Conservation (phyloP, 92 coral and sea anemone species). For the Heliopora coerulea region DNA sequence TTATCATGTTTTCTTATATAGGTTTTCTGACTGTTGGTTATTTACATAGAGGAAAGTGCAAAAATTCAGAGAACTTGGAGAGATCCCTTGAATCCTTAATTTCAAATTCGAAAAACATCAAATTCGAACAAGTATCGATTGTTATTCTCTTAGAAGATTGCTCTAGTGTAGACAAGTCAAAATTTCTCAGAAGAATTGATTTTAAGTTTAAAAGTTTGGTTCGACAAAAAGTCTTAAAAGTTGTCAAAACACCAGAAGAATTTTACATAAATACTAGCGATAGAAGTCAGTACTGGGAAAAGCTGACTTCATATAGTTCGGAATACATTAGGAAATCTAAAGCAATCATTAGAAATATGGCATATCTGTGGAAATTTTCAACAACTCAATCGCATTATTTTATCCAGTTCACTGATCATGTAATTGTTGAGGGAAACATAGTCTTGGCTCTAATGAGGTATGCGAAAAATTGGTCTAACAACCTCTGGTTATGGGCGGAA, state of each 20-base stretch:
- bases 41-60: constrained; percentile 31
- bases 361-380: constrained; percentile 21
- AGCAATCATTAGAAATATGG: constrained; percentile 12
- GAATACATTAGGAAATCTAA: constrained; percentile 17
- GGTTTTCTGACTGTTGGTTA: constrained; percentile 51
- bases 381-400: constrained; percentile 29
- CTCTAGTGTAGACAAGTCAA: constrained; percentile 2
- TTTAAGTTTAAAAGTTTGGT: constrained; percentile 1
- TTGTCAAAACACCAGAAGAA: constrained; percentile 21
- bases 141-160: constrained; percentile 40
- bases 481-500: constrained; percentile 28
- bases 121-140: constrained; percentile 31
- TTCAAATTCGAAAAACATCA: constrained; percentile 7
- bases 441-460: not conserved
- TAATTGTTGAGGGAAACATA: constrained; percentile 11
- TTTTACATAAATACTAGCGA: constrained; percentile 1
- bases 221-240: constrained; percentile 10
- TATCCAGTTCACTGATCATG: constrained; percentile 28
- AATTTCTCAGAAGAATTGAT: constrained; percentile 8
- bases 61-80: constrained; percentile 22
- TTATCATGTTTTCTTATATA: not conserved
- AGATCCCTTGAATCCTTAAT: constrained; percentile 47
- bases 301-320: not conserved
- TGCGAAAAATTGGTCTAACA: not conserved
- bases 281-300: constrained; percentile 28